These are phyloP conservation scores for Sterrhoptilus dennistouni DNA, from an alignment of 2,113 vertebrate species.

Conservation along the genomic window DNA sequence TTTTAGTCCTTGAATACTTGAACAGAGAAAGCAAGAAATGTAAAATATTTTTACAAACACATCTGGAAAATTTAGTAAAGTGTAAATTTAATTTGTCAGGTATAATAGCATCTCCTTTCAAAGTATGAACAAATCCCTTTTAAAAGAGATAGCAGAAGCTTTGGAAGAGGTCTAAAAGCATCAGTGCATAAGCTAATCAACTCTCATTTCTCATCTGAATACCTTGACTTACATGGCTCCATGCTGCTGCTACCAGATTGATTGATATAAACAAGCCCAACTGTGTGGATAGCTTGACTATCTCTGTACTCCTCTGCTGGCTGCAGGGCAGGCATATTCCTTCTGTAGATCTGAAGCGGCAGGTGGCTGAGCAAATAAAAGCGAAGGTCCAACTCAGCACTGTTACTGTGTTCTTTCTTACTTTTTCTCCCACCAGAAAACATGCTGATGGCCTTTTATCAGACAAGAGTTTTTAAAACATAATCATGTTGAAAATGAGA, in stretches of 20 bases:
- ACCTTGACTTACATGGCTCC: background rate
- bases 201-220: background rate
- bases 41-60: background rate
- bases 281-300: background rate
- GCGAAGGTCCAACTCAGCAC: background rate
- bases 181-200: background rate
- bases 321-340: background rate
- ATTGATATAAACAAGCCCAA: background rate
- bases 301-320: background rate
- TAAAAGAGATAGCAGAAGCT: background rate
- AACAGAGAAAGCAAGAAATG: background rate
- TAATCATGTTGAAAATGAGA: background rate
- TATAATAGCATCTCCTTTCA: background rate
- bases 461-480: background rate
- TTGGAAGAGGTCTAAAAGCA: background rate
- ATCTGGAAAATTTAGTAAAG: background rate
- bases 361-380: conserved; percentile 8
- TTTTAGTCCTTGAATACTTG: background rate
- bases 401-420: background rate
- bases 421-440: background rate
- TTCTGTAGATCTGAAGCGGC: background rate
- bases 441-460: background rate
- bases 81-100: background rate
- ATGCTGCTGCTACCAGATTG: background rate
- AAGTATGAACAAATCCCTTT: background rate